These are phyloP conservation scores for Rhingia campestris DNA, from an alignment of 2,888 invertebrate genomes.

Conservation along the genomic window DNA sequence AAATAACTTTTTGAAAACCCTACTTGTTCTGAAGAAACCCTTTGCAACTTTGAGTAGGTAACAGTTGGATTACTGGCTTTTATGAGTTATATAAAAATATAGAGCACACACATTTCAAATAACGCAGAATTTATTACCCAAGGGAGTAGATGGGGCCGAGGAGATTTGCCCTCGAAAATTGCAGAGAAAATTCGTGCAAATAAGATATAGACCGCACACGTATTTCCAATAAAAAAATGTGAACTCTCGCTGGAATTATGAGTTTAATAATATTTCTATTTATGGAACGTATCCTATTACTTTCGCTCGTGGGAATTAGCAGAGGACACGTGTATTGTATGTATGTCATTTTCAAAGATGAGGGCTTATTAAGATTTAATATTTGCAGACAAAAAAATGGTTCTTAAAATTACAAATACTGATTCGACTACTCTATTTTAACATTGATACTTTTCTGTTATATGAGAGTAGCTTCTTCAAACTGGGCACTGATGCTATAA, in stretches of 20 bases:
- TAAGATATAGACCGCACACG: conserved; percentile 1
- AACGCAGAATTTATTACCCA: conserved; percentile 28
- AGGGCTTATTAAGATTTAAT: no score
- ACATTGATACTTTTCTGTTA: no score
- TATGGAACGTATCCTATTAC: conserved; percentile 2
- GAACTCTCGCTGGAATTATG: conserved; percentile 28
- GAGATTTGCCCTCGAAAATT: background rate
- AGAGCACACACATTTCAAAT: conserved; percentile 14
- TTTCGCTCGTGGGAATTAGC: no score
- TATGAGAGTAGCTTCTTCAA: no score
- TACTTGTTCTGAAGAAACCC: no score
- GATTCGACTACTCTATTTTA: no score
- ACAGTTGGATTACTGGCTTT: conserved; percentile 32
- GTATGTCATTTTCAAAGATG: no score
- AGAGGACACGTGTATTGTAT: no score
- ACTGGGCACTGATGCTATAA: no score
- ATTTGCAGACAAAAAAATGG: no score
- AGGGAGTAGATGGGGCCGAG: conserved; percentile 2
- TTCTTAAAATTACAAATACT: no score
- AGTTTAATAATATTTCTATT: conserved; percentile 28
- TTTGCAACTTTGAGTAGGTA: conserved; percentile 1
- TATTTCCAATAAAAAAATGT: conserved; percentile 33
- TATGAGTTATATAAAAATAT: conserved; percentile 7
- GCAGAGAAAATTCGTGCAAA: background rate
- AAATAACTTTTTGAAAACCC: conserved; percentile 5